Base-by-base conservation (phyloP, 2,113 vertebrate species). In the Marmota monax region DNA sequence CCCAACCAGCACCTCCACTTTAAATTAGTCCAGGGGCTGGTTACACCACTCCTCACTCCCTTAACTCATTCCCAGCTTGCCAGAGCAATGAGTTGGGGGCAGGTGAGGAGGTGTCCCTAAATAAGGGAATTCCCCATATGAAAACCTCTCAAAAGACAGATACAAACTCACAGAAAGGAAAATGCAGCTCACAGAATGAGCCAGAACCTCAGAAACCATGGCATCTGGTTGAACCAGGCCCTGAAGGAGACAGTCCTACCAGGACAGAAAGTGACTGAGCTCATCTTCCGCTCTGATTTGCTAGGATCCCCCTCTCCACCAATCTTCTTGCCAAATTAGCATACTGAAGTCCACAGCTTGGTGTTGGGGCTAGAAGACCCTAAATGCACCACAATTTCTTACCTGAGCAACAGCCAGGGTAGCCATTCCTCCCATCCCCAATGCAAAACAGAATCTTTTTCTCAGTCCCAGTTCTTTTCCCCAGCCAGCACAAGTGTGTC, bases 381-480 rank as follows among this genome's bases (percentile, higher is more conserved):
- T 2, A 88, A 80, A 82, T 32, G 45, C 45, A 37, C 18, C 83
- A 82, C 51, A 79, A 69, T 92, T 70, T 96, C 90, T 95, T 69
- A 97, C 79, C 90, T 92, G 79, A 93, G 74, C 91, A 92, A 88
- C 22, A 53, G 56, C 32, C 29, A 10, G 58, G 13, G 69, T 53
- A 78, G 56, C 42, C 11, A n/a, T 11, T 56, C 29, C 23, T 45
- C 39, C 76, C 27, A 45, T 20, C 39, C 58, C 76, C 48, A 48
- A 3, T 42, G 76, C 72, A 56, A 70, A 92, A 84, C 56, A 91
- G 88, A 97, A 58, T 86, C 63, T 65, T 70, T 45, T 45, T 51
- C 63, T 17, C 53, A 73, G 82, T 12, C 53, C n/a, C 4, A 1
- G 20, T 53, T 25, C 56, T 63, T 70, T 3, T 0, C 61, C 58